These are phyloP conservation scores for Tipula unca DNA, from an alignment of 2,888 invertebrate genomes.

Conservation along the genomic window DNA sequence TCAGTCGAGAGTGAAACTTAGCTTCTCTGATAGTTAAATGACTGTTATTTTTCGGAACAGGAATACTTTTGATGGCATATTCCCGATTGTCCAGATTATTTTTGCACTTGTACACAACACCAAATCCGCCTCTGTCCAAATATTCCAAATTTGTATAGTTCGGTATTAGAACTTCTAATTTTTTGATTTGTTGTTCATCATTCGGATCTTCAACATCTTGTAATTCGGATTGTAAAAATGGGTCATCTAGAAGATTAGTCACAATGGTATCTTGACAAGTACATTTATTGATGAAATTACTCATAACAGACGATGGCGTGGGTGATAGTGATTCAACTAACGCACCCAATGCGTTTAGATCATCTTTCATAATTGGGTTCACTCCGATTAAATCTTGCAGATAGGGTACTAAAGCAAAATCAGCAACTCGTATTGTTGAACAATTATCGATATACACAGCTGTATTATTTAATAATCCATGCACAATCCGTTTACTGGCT, in stretches of 20 bases:
- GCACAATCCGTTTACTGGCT: not conserved
- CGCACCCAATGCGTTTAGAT: not conserved
- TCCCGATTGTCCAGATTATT: not conserved
- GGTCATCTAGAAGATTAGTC: not conserved
- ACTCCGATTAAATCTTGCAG: not conserved
- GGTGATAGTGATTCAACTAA: not conserved
- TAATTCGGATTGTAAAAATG: not conserved
- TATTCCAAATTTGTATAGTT: not conserved
- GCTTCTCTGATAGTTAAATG: constrained; percentile 71
- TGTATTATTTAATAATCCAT: not conserved
- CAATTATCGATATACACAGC: not conserved
- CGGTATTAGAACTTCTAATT: not conserved
- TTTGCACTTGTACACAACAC: not conserved
- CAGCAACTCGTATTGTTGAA: not conserved
- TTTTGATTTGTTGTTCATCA: not conserved
- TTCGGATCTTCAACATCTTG: not conserved
- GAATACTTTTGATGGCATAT: not conserved
- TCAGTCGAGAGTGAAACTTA: constrained; percentile 74
- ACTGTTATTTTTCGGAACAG: not conserved
- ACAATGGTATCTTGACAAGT: not conserved
- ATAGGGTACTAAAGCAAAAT: not conserved
- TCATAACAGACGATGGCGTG: not conserved
- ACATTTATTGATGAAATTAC: not conserved
- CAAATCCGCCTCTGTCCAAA: not conserved
- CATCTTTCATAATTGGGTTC: not conserved